phyloP scores from a whole-genome alignment of 2,113 vertebrate genomes.

The Stegostoma tigrinum region DNA sequence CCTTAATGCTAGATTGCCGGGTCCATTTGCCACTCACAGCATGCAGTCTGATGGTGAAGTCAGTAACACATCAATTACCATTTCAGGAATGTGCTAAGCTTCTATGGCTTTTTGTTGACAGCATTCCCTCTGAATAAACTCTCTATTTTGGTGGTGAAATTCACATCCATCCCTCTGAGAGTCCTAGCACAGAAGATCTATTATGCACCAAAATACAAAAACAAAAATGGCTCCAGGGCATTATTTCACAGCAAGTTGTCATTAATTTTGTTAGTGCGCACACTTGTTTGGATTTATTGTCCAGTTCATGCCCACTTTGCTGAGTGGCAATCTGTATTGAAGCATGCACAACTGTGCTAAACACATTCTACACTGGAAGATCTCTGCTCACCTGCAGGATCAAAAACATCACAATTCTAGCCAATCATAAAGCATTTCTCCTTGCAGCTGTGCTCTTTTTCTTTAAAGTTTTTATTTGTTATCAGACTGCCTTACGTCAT shows the following conservation, averaged over 20 bases:
- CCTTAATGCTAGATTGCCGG: not conserved
- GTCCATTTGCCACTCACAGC: too few relatives aligned
- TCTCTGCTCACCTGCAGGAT: not conserved
- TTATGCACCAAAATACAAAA: not conserved
- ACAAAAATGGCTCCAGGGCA: not conserved
- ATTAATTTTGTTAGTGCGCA: not conserved
- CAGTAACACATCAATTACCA: not conserved
- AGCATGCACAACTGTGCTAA: not conserved
- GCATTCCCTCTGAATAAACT: conserved; percentile 5
- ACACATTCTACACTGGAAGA: not conserved
- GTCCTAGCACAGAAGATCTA: conserved; percentile 7
- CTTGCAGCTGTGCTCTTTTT: not conserved
- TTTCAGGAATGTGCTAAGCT: not conserved
- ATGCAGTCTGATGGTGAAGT: not conserved
- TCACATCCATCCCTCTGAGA: not conserved
- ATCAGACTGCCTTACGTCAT: not conserved
- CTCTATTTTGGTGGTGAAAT: conserved; percentile 7
- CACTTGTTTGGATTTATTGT: not conserved
- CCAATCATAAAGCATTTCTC: not conserved
- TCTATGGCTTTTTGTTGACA: not conserved
- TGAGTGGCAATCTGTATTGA: not conserved
- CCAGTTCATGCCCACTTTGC: not conserved
- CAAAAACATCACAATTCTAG: not conserved
- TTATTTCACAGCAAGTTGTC: not conserved
- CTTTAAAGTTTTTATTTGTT: not conserved